phyloP scores from a whole-genome alignment of 2,797 vertebrate genomes.

The Natrix natrix region DNA sequence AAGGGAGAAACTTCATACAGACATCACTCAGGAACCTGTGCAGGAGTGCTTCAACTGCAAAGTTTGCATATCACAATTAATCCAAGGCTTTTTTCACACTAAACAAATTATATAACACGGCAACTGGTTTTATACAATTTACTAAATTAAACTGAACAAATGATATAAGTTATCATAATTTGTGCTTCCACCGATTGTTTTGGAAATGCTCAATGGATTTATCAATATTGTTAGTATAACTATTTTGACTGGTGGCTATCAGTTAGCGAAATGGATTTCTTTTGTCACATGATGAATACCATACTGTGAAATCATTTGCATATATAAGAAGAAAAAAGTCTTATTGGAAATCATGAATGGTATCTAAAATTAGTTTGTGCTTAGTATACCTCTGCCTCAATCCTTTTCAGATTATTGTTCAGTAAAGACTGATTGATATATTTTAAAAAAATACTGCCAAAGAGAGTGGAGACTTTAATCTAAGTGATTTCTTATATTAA shows the following conservation, averaged over 20 bases:
- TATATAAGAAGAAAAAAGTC: neutral
- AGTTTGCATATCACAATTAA: neutral
- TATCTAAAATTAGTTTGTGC: neutral
- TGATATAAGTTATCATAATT: neutral
- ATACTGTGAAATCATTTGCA: neutral
- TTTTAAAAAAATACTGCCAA: neutral
- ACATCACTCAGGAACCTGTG: neutral
- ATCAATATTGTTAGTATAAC: neutral
- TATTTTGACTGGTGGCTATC: neutral
- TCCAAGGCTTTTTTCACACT: neutral
- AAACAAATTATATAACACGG: neutral
- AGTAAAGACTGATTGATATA: neutral
- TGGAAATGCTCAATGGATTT: neutral
- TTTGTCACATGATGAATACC: neutral
- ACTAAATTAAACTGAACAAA: neutral
- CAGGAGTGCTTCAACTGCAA: neutral
- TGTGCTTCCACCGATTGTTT: neutral
- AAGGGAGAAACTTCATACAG: neutral
- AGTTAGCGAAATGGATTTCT: neutral
- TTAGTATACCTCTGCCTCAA: constrained; percentile 1
- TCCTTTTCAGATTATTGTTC: neutral
- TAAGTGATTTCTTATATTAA: neutral
- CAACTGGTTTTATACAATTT: neutral
- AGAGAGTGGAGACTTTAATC: neutral
- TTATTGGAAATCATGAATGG: constrained; percentile 20